A percentile compares a stretch with the other conserved stretches of the same genome.
Evolutionary conservation across 37 sponge, comb jelly and placozoan genomes (phyloP).

Genomic region (Oscarella lobularis): DNA sequence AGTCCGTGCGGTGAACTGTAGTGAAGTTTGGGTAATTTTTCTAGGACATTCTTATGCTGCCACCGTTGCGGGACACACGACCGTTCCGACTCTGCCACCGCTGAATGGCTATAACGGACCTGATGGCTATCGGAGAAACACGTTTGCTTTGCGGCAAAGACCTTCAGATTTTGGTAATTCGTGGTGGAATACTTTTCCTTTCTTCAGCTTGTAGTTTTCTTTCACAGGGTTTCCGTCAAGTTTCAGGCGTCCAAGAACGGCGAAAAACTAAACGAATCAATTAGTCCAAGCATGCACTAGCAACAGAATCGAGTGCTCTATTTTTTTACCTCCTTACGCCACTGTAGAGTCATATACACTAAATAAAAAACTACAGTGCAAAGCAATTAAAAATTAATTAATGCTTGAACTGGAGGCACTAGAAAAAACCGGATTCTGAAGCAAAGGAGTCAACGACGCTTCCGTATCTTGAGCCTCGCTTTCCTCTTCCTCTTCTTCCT

Average conservation of each 20-base stretch:
- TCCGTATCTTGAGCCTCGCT: background rate
- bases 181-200: background rate
- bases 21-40: background rate
- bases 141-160: background rate
- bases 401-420: too few species aligned
- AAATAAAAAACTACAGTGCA: too few species aligned
- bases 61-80: background rate
- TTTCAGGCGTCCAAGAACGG: too few species aligned
- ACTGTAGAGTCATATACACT: too few species aligned
- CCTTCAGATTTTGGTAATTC: background rate
- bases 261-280: too few species aligned
- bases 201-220: too few species aligned
- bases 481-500: background rate
- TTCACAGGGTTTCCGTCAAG: too few species aligned
- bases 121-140: slow-evolving; percentile 1
- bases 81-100: background rate
- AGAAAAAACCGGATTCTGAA: too few species aligned
- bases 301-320: too few species aligned
- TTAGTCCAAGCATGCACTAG: too few species aligned
- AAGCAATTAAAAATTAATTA: too few species aligned
- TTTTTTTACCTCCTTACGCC: too few species aligned
- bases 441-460: background rate
- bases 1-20: background rate
- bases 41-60: background rate
- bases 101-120: slow-evolving; percentile 3